A percentile compares a stretch with the other conserved stretches of the same genome.
Conservation (phyloP, 2,797 vertebrate species). For the Phataginus tetradactyla region DNA sequence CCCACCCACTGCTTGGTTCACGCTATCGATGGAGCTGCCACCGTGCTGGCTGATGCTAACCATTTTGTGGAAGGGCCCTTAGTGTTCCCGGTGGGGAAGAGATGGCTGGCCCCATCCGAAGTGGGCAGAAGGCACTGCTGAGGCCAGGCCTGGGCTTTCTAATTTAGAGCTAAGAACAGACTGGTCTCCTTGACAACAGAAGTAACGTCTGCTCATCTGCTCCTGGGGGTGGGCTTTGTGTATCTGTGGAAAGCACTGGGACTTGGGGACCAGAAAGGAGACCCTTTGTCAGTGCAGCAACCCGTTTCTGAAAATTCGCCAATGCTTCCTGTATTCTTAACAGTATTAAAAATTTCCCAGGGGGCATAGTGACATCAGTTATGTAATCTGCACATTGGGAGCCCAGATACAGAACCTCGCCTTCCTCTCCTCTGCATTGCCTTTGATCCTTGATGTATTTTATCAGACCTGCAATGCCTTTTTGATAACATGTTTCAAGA, state of each 20-base stretch:
- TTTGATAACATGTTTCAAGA: constrained; percentile 16
- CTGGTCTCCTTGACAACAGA: constrained; percentile 81
- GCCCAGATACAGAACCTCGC: neutral
- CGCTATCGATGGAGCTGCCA: neutral
- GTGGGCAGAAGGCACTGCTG: constrained; percentile 51
- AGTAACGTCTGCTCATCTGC: constrained; percentile 72
- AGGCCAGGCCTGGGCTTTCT: constrained; percentile 65
- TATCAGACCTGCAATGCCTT: neutral
- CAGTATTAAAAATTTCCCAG: constrained; percentile 41
- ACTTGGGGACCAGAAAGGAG: constrained; percentile 67
- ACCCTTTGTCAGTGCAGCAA: constrained; percentile 16
- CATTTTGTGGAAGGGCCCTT: neutral
- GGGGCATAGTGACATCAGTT: constrained; percentile 25
- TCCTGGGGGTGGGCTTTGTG: constrained; percentile 61
- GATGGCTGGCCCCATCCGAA: neutral
- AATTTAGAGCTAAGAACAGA: constrained; percentile 79
- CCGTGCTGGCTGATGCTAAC: neutral
- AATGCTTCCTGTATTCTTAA: constrained; percentile 44
- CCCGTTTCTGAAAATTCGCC: constrained; percentile 53
- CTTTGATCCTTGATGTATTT: constrained; percentile 12
- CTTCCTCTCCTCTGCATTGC: constrained; percentile 2
- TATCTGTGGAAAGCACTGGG: constrained; percentile 65
- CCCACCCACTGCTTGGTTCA: neutral
- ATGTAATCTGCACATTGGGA: constrained; percentile 50
- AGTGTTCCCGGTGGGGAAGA: neutral